Base-by-base conservation (phyloP, 64 coral and sea anemone genomes). In the Stichodactyla helianthus region DNA sequence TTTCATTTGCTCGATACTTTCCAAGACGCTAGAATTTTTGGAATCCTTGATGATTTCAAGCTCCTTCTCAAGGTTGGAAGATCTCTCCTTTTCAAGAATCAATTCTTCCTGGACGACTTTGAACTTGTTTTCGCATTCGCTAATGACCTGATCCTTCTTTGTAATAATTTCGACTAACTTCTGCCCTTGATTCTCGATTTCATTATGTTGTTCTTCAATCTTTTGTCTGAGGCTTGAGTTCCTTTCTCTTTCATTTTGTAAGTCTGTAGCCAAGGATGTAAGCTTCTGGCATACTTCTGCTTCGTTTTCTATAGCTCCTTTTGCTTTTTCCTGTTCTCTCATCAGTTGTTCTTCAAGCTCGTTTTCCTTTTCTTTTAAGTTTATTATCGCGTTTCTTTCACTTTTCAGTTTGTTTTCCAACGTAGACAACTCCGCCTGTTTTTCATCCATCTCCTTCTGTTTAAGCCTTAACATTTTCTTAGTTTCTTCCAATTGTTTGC, bases 1-100 rank as follows among this genome's bases (percentile, higher is more conserved):
- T 50, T 78, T 86, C 64, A 96, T 89, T 52, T 90, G 88, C 63
- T 93, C 94, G 53, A 97, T 65, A 74, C 88, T 97, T 28, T 84
- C 80, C 28, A 84, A 60, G 79, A 89, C 84, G 18, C 92, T 79
- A 19, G 94, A 64, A 77, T 82, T 90, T 53, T 97, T 67, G 59
- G 85, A 90, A 77, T 93, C 86, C 51, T 86, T 84, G 31, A 93
- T 7, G 31, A 79, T 56, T 52, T 86, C 79, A n/a, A 97, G 86
- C 28, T 97, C 91, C 82, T 90, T 87, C 53, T 88, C 91, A 10
- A 93, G 60, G 64, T 79, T 88, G 52, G 85, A 70, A 10, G 76
- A 87, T 71, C 85, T 97, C 23, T 62, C 82, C 76, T 59, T 82
- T 85, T 97, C 94, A 64, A 82, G 57, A 17, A 52, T 55, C 54